Evolutionary conservation across 1,140 invertebrate genomes (phyloP).

Genomic region (Colletes gigas): DNA sequence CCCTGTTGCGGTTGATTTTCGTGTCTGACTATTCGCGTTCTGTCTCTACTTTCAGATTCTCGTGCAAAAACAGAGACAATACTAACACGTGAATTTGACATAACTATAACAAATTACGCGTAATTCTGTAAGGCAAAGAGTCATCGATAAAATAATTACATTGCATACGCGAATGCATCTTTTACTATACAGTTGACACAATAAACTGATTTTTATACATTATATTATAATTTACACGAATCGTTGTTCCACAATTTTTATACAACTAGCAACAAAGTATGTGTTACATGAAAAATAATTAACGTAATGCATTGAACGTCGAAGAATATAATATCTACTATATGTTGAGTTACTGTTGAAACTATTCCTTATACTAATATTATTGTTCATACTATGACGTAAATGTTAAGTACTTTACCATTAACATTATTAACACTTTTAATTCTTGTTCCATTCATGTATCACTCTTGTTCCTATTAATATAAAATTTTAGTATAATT

Average conservation of each 20-base stretch:
- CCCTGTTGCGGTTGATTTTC: not conserved
- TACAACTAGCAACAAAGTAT: not conserved
- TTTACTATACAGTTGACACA: not conserved
- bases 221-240: not conserved
- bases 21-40: slow-evolving; percentile 13
- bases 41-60: slow-evolving; percentile 6
- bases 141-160: not conserved
- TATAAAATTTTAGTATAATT: too few relatives aligned
- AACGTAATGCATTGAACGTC: not conserved
- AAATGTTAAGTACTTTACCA: too few relatives aligned
- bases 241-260: not conserved
- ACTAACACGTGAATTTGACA: not conserved
- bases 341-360: too few relatives aligned
- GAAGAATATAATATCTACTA: not conserved
- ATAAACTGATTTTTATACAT: too few relatives aligned
- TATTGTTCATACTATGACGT: too few relatives aligned
- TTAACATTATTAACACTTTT: too few relatives aligned
- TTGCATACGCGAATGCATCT: not conserved
- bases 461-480: not conserved
- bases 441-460: too few relatives aligned
- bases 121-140: not conserved
- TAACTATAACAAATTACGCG: not conserved
- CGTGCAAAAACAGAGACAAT: slow-evolving; percentile 12
- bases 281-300: not conserved
- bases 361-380: too few relatives aligned